phyloP scores from a whole-genome alignment of 2,888 invertebrate species.

The Marronus borbonicus region DNA sequence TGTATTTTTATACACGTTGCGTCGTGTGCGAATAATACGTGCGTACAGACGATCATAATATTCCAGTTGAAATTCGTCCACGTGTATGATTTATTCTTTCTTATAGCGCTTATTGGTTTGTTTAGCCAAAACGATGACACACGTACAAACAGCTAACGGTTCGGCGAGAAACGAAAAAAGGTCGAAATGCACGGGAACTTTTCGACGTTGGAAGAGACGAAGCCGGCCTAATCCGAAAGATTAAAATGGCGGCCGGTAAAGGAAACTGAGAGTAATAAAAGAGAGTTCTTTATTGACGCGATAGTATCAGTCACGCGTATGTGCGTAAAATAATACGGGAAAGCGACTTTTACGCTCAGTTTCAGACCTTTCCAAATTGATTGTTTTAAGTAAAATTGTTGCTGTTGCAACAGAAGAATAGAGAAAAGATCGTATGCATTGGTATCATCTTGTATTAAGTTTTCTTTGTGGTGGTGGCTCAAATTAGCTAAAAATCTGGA shows the following conservation, averaged over 20 bases:
- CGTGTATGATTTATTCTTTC: conserved; percentile 40
- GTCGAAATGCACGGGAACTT: background rate
- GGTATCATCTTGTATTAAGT: no score
- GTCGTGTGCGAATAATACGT: background rate
- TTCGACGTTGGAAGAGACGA: background rate
- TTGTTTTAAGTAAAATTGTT: no score
- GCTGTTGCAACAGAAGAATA: no score
- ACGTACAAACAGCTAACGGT: background rate
- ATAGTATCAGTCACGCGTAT: conserved; percentile 8
- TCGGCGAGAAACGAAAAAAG: background rate
- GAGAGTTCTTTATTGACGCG: conserved; percentile 11
- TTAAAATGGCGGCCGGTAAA: conserved; percentile 27
- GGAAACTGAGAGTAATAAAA: conserved; percentile 36
- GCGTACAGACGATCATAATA: background rate
- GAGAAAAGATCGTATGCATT: no score
- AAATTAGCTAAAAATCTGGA: no score
- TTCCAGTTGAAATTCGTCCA: conserved; percentile 27
- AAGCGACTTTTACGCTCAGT: background rate
- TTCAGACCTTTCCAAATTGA: no score
- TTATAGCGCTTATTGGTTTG: background rate
- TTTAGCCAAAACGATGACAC: background rate
- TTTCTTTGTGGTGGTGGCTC: no score
- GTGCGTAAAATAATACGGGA: background rate
- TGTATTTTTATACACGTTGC: background rate
- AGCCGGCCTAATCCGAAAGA: background rate